A percentile compares a stretch with the other conserved stretches of the same genome.
Conservation (phyloP, 2,888 invertebrate species). For the Nesidiocoris tenuis region DNA sequence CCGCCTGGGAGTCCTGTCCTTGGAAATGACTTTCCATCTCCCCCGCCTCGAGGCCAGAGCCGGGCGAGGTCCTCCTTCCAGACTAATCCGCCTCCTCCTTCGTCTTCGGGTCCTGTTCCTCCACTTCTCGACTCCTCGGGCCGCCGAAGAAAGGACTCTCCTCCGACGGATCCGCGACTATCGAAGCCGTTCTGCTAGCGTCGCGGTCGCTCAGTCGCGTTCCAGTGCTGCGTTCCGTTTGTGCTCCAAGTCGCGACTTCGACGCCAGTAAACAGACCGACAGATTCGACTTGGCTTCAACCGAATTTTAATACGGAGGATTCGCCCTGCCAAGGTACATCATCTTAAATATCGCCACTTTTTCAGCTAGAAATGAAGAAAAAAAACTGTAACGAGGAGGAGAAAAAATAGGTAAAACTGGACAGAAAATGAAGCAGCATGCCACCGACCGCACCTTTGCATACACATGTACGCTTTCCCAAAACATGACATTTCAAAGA, state of each 20-base stretch:
- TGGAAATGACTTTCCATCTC: conserved; percentile 33
- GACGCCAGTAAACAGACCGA: not conserved
- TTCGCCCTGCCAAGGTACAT: not conserved
- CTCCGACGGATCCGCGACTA: not conserved
- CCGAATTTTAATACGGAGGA: not conserved
- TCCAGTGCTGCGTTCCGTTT: conserved; percentile 32
- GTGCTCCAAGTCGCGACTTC: conserved; percentile 1
- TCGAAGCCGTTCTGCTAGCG: not conserved
- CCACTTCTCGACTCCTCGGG: conserved; percentile 17
- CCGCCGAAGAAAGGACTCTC: conserved; percentile 30
- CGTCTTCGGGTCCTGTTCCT: not conserved
- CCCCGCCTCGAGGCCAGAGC: conserved; percentile 10
- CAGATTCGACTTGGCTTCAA: not conserved
- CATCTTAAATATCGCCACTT: too few species aligned
- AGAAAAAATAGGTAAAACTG: too few species aligned
- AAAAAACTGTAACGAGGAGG: too few species aligned
- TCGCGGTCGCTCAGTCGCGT: conserved; percentile 20
- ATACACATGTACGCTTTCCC: too few species aligned
- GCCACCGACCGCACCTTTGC: too few species aligned
- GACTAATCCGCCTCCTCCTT: not conserved
- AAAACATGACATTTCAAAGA: too few species aligned
- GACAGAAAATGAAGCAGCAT: too few species aligned
- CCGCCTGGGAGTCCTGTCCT: conserved; percentile 18
- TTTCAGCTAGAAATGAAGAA: too few species aligned
- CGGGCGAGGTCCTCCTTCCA: conserved; percentile 2